Evolutionary conservation across 1,140 invertebrate genomes (phyloP).

Genomic region (Scaptomyza montana): DNA sequence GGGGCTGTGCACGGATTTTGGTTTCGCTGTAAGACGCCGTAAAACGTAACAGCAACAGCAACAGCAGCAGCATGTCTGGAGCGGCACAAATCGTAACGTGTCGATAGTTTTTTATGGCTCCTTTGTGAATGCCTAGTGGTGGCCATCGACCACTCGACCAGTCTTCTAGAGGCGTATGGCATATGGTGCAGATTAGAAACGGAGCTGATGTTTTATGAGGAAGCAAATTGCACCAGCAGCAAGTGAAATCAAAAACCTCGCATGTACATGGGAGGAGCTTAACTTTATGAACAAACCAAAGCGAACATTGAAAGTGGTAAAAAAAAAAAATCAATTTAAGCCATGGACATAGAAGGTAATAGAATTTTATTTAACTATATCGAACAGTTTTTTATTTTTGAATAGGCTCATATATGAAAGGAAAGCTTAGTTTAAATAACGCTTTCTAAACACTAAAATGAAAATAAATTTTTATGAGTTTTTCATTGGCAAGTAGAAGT

Average conservation of each 20-base stretch:
- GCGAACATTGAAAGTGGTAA: slow-evolving; percentile 5
- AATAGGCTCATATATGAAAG: background rate
- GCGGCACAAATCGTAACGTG: slow-evolving; percentile 76
- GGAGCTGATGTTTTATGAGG: slow-evolving; percentile 48
- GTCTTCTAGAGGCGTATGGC: slow-evolving; percentile 34
- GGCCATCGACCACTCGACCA: background rate
- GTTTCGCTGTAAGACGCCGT: slow-evolving; percentile 59
- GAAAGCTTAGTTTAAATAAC: background rate
- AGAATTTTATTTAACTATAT: slow-evolving; percentile 3
- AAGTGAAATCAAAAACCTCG: slow-evolving; percentile 41
- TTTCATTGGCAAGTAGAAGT: too few species aligned
- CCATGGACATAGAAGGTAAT: background rate
- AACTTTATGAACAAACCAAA: slow-evolving; percentile 42
- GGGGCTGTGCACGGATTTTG: slow-evolving; percentile 60
- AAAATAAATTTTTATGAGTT: too few species aligned
- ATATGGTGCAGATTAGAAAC: slow-evolving; percentile 77
- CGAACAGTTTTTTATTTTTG: background rate
- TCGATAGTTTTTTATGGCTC: slow-evolving; percentile 67
- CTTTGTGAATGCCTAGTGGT: slow-evolving; percentile 65
- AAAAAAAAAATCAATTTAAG: slow-evolving; percentile 33
- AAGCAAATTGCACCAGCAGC: slow-evolving; percentile 50
- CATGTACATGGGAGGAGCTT: slow-evolving; percentile 45
- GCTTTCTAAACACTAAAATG: too few species aligned
- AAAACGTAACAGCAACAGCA: slow-evolving; percentile 55
- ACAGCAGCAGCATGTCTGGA: slow-evolving; percentile 29